phyloP scores from a whole-genome alignment of 2,113 vertebrate genomes.

The Rafetus swinhoei region DNA sequence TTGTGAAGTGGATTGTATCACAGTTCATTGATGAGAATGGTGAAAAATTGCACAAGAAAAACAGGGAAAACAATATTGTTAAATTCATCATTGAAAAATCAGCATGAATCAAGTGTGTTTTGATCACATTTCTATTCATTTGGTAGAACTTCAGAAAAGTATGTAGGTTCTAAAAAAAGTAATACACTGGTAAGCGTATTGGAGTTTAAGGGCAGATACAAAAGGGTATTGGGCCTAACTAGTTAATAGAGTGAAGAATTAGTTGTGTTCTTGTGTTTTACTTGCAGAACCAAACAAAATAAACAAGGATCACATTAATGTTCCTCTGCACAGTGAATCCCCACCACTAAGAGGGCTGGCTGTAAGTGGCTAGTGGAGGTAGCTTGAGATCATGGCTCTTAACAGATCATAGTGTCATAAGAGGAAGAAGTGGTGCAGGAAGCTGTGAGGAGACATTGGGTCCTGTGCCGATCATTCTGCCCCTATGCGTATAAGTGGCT shows the following conservation, averaged over 20 bases:
- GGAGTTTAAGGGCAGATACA: not conserved
- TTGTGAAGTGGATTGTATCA: not conserved
- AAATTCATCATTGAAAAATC: not conserved
- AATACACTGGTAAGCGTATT: not conserved
- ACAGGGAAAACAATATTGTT: not conserved
- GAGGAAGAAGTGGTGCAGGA: not conserved
- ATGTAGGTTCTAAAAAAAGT: not conserved
- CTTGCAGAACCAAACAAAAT: not conserved
- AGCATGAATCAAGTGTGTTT: not conserved
- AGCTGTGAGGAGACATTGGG: not conserved
- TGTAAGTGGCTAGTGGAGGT: not conserved
- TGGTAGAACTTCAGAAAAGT: not conserved
- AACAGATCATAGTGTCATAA: not conserved
- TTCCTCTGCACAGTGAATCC: not conserved
- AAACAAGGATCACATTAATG: not conserved
- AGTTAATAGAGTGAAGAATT: not conserved
- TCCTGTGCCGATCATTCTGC: not conserved
- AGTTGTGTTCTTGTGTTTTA: not conserved
- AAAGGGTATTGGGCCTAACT: not conserved
- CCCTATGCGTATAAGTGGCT: not conserved
- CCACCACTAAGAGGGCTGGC: not conserved
- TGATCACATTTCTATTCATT: not conserved
- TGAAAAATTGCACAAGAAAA: not conserved
- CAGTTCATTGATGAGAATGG: not conserved
- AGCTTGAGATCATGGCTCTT: not conserved